Conservation (phyloP, 2,888 invertebrate genomes). For the Aspidapion aeneum region DNA sequence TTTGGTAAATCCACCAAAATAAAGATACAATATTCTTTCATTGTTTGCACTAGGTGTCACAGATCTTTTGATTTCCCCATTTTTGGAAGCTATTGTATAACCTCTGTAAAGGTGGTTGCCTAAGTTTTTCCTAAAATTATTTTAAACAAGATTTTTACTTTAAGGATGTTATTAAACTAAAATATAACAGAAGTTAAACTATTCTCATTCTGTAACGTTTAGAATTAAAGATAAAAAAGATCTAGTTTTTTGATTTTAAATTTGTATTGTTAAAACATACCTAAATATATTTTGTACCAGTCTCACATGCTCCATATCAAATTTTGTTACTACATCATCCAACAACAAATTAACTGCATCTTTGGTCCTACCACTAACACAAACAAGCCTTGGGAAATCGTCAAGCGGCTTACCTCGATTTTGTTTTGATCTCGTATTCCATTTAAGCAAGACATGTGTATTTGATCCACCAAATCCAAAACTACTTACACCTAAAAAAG, state of each 20-base stretch:
- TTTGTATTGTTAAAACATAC: no score
- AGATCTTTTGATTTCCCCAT: constrained; percentile 34
- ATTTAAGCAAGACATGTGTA: constrained; percentile 65
- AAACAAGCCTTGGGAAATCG: constrained; percentile 67
- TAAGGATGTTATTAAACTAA: background rate
- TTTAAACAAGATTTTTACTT: background rate
- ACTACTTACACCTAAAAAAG: constrained; percentile 78
- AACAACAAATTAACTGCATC: constrained; percentile 66
- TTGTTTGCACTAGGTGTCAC: background rate
- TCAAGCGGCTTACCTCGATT: constrained; percentile 61
- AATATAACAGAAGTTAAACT: no score
- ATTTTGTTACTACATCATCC: constrained; percentile 55
- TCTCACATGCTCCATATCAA: constrained; percentile 35
- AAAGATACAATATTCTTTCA: constrained; percentile 44
- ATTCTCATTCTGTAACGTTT: no score
- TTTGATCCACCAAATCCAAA: constrained; percentile 95
- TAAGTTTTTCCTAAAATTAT: constrained; percentile 43
- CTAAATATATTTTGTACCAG: constrained; percentile 38
- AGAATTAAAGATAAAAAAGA: no score
- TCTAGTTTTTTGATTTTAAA: no score
- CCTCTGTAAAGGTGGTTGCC: constrained; percentile 73
- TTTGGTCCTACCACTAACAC: constrained; percentile 76
- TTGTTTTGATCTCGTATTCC: constrained; percentile 57
- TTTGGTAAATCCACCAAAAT: constrained; percentile 75
- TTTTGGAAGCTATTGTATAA: constrained; percentile 54